Evolutionary conservation across 2,797 vertebrate species (phyloP).

Genomic region (Botia almorhae): DNA sequence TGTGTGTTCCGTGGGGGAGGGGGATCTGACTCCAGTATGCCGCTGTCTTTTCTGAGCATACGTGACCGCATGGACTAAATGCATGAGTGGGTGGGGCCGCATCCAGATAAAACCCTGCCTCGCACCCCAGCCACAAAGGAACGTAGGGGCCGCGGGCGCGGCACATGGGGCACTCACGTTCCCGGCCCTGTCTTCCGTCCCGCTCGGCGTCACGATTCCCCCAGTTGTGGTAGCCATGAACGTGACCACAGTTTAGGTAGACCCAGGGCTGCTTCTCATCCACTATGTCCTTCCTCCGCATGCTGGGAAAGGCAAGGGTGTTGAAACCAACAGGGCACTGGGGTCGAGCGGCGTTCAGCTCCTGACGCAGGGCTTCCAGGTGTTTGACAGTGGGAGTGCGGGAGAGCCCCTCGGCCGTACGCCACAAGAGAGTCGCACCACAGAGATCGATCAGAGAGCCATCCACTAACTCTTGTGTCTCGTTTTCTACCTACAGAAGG

Average conservation of each 20-base stretch:
- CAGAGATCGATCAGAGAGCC: constrained; percentile 97
- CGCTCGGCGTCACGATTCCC: constrained; percentile 84
- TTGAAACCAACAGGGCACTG: constrained; percentile 99
- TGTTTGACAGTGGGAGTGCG: constrained; percentile 96
- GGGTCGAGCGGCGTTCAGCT: constrained; percentile 94
- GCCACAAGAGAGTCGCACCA: constrained; percentile 95
- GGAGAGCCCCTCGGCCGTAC: constrained; percentile 92
- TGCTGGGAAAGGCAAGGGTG: constrained; percentile 97
- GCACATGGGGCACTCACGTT: constrained; percentile 97
- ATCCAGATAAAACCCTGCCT: constrained; percentile 95
- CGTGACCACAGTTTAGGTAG: constrained; percentile 95
- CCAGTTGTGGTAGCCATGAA: constrained; percentile 98
- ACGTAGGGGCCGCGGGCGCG: constrained; percentile 93
- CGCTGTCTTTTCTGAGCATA: constrained; percentile 96
- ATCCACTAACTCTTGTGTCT: constrained; percentile 94
- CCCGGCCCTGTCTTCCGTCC: constrained; percentile 83
- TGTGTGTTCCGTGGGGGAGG: constrained; percentile 96
- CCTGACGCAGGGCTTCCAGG: constrained; percentile 95
- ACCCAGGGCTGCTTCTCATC: constrained; percentile 99
- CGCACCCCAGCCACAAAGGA: constrained; percentile 95
- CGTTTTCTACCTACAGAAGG: constrained; percentile 86
- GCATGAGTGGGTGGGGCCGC: constrained; percentile 95
- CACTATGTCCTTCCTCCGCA: constrained; percentile 95
- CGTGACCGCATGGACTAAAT: constrained; percentile 94
- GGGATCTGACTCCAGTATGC: constrained; percentile 97